Evolutionary conservation across 2,113 vertebrate genomes (phyloP), one percentile per base, ranked within the genome.

Genomic region (Brachirus orientalis): DNA sequence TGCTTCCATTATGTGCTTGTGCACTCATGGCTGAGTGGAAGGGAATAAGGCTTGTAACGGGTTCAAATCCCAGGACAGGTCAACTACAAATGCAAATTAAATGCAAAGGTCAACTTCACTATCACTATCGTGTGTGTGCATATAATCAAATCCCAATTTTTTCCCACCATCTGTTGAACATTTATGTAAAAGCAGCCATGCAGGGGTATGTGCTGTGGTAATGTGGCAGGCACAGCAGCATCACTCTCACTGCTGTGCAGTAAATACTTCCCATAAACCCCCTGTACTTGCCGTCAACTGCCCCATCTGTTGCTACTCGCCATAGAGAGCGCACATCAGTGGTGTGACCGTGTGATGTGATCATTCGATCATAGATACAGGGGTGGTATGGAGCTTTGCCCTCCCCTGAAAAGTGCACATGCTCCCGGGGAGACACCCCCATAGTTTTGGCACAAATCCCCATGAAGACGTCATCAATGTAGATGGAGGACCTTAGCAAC

Each of bases 381-480:
- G 94, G 94, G 79, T 99, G 97, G 75, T 96, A 94, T 0, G 93
- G 95, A 40, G 95, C 88, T 69, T 95, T 97, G 16, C 92, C 95
- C 91, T 96, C 96, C 35, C 96, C 97, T 55, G 95, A 94, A 86
- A 98, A 97, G 90, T 95, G 98, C 8, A 86, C 80, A 11, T 99
- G 95, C 66, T 94, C 59, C 59, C 95, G 94, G 35, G 96, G 96
- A 50, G 92, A 90, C 50, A 97, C 86, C n/a, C 95, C 94, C 78
- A 95, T 85, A 69, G 92, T 92, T 55, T 94, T 95, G 86, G 96
- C 97, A 87, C 96, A 98, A 54, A 98, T 94, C 51, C 97, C 97
- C 97, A 99, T 98, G 89, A 97, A 98, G 83, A 98, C 97, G 36
- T 98, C 96, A 0, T 99, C 97, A 19, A 98, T 98, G 77, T 97